Evolutionary conservation across 1,140 invertebrate genomes (phyloP), one percentile per base, ranked within the genome.

Genomic region (Hylyphantes graminicola): DNA sequence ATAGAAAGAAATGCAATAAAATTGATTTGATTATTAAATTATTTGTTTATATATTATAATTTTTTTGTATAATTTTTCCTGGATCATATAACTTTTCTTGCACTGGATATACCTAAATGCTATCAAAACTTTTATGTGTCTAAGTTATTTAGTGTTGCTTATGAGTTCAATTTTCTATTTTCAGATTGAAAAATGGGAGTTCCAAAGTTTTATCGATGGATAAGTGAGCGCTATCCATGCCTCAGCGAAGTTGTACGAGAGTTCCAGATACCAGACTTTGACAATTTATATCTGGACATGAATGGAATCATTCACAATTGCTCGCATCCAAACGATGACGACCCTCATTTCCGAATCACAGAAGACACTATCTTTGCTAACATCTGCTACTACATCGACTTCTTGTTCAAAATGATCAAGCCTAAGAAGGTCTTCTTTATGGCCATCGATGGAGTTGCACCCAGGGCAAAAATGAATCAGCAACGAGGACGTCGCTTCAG

Each of bases 251-350:
- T 96, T 87, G 93, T 98, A 3, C 95, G 95, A 89, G 96, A 98
- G 90, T 94, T 97, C 91, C 95, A 98, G 96, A 95, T 98, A 88
- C 97, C 97, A 17, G 96, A 97, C 88, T 98, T 98, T 92, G 97
- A 99, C 90, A 98, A 98, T 91, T 92, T 99, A 87, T 88, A 88
- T 85, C 86, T 91, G 75, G 91, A 91, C 82, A 91, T 98, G 96
- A 99, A 99, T 91, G 97, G 97, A 17, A 98, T 99, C 78, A 96
- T 99, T 88, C 97, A 99, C 89, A 93, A 93, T 72, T 98, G 97
- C 90, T 98, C 97, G 5, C 97, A 99, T 93, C 97, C 97, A 1
- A 96, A 98, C 89, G 97, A 98, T 89, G 93, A 92, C 70, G 95
- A 98, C 90, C 93, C 96, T 35, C 95, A 96, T 89, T 98, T 98